Evolutionary conservation across 2,888 invertebrate genomes (phyloP).

Genomic region (Rotaria socialis): DNA sequence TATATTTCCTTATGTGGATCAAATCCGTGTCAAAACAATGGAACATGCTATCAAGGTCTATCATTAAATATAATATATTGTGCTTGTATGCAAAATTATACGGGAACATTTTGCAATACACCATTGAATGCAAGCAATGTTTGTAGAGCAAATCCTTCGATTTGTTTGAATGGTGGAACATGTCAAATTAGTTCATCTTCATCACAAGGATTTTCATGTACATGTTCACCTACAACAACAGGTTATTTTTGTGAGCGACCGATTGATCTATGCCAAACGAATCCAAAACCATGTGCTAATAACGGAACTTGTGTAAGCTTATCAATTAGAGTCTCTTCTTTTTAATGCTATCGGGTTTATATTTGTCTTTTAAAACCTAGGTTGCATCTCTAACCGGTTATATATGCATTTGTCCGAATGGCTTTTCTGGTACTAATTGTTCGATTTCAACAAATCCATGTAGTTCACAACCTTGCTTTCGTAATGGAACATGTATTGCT

Average conservation of each 20-base stretch:
- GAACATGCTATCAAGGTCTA: slow-evolving; percentile 41
- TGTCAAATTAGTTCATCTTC: not conserved
- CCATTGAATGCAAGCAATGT: not conserved
- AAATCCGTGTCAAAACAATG: slow-evolving; percentile 44
- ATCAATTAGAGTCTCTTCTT: too few relatives aligned
- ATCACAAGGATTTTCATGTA: slow-evolving; percentile 1
- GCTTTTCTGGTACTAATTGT: slow-evolving; percentile 43
- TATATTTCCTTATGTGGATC: slow-evolving; percentile 37
- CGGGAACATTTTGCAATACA: slow-evolving; percentile 9
- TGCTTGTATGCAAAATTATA: slow-evolving; percentile 35
- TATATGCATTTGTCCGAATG: slow-evolving; percentile 40
- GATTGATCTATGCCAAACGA: slow-evolving; percentile 38
- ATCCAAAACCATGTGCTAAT: slow-evolving; percentile 34
- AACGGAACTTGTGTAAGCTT: slow-evolving; percentile 43
- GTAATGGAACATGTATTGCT: slow-evolving; percentile 38
- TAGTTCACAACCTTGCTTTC: slow-evolving; percentile 43
- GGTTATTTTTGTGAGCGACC: slow-evolving; percentile 39
- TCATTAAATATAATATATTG: not conserved
- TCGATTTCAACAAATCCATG: slow-evolving; percentile 38
- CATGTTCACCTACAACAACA: slow-evolving; percentile 27
- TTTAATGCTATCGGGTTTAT: not conserved
- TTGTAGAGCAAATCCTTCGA: not conserved
- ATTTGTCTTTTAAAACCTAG: not conserved
- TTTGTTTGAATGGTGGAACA: slow-evolving; percentile 23
- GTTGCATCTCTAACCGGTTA: slow-evolving; percentile 10